Base-by-base conservation (phyloP, 2,797 vertebrate genomes). In the Threskiornis aethiopicus region DNA sequence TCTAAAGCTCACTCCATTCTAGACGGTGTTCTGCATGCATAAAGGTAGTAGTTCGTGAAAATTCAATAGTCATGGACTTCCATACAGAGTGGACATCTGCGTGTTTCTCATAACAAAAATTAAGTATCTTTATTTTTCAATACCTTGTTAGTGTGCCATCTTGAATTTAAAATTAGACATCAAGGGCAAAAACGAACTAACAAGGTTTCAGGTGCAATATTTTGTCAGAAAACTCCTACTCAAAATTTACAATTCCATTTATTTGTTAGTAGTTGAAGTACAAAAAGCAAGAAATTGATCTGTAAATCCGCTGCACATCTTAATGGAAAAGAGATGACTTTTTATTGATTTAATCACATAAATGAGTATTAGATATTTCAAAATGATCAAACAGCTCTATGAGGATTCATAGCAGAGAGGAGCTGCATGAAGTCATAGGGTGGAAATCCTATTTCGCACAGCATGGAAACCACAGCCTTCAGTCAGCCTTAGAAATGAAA, bases 271-370 rank as follows among this genome's bases (percentile, higher is more conserved):
- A 64, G 71, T 39, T 4, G 26, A 83, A 69, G 58, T 94, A 84
- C 64, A 67, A 77, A 79, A 93, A 70, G 61, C 65, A 92, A 89
- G 41, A 86, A 77, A 97, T 94, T 75, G 87, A 87, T 90, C 84
- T 77, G 41, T 94, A 95, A 94, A 89, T 94, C 91, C 58, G 3
- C n/a, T 87, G 73, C 70, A 44, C 39, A 20, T 87, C 93, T 82
- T 89, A 91, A 93, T 89, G 91, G 94, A 83, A 76, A 76, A 92
- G 88, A 95, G 77, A 90, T 83, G 54, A 86, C 67, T 92, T 95
- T 87, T 88, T 90, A 94, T 96, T 78, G 84, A 94, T 94, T 85
- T 85, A 83, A 83, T 86, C 35, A 26, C 76, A 52, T 85, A 85
- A 91, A 93, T 21, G 29, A 79, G 42, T 87, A 73, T 84, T 90